Evolutionary conservation across 2,888 invertebrate genomes (phyloP).

Genomic region (Dilophus febrilis): DNA sequence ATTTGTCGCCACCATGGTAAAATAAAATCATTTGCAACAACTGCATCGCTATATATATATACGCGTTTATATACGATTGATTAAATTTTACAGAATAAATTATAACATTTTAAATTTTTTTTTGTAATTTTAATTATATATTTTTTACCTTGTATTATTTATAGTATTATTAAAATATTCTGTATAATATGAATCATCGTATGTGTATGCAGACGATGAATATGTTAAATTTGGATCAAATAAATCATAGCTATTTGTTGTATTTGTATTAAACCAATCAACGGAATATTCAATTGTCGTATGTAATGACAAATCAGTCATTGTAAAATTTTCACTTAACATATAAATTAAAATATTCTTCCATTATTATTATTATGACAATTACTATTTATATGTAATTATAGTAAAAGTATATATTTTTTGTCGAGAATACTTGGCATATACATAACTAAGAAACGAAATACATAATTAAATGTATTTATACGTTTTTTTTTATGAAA

Average conservation of each 20-base stretch:
- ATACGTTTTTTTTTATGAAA: too few species aligned
- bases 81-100: too few species aligned
- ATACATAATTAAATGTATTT: too few species aligned
- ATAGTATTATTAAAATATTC: background rate
- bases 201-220: background rate
- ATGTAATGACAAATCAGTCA: constrained; percentile 3
- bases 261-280: constrained; percentile 1
- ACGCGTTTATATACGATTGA: too few species aligned
- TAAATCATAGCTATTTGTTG: constrained; percentile 1
- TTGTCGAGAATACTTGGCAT: too few species aligned
- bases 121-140: background rate
- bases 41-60: constrained; percentile 6
- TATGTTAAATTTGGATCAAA: background rate
- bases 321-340: background rate
- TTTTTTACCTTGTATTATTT: background rate
- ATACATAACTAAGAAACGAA: too few species aligned
- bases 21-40: constrained; percentile 34
- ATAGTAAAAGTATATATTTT: too few species aligned
- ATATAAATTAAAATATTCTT: too few species aligned
- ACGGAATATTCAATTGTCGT: constrained; percentile 3
- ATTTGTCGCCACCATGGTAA: constrained; percentile 79
- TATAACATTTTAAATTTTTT: background rate
- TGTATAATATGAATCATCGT: constrained; percentile 1
- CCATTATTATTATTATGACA: too few species aligned
- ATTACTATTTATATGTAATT: too few species aligned